Base-by-base conservation (phyloP, 2,888 invertebrate species). In the Protodeltote pygarga region DNA sequence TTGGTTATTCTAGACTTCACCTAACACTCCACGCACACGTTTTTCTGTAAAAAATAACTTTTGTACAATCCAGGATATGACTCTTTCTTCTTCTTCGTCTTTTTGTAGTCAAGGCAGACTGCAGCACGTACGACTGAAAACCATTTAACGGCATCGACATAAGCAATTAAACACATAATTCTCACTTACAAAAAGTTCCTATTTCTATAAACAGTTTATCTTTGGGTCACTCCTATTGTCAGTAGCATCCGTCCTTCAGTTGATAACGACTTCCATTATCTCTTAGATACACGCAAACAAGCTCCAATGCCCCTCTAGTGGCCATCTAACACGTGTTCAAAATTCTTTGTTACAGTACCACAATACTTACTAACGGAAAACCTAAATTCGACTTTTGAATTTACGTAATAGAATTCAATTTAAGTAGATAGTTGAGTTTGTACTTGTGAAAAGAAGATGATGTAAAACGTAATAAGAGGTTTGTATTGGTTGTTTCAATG, bases 271-370 rank as follows among this genome's bases (percentile, higher is more conserved):
- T 48, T n/a, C 66, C 48, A 75, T 79, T 76, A 81, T 77, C 72
- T 49, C 31, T 38, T 68, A 71, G 72, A 75, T 77, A 73, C 68
- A 77, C 74, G 69, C 81, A 87, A 86, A 87, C 83, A 85, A 81
- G 74, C 73, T 73, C 73, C 63, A 79, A 83, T 82, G 71, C 78
- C 68, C 65, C 74, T 83, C 83, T 87, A 85, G 84, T 89, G 89
- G 88, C 85, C 80, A 82, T 83, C 85, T 79, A 83, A 91, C 91
- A 91, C 88, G 89, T 90, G 89, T 89, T 83, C 82, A 67, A 59
- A 75, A 65, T 75, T 75, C 70, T 68, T 75, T 73, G 60, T 67
- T 49, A 59, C 51, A 38, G n/a, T 31, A 28, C 2, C 20, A 52
- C 28, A 60, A 45, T 50, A 47, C 11, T 11, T n/a, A 1, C 11